Evolutionary conservation across 2,113 vertebrate genomes (phyloP).

Genomic region (Cebidichthys violaceus): DNA sequence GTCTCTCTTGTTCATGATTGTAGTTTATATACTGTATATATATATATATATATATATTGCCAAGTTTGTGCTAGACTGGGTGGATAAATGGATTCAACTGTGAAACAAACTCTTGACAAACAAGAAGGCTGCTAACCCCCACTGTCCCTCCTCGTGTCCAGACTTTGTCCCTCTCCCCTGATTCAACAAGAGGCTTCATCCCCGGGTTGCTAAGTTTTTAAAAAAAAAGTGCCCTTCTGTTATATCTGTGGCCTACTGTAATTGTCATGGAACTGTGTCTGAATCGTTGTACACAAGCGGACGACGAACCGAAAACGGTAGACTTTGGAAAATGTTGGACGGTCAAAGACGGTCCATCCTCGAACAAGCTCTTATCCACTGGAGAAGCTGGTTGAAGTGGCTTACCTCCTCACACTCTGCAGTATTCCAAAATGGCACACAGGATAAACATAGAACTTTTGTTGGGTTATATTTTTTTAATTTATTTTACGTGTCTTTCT

Average conservation of each 20-base stretch:
- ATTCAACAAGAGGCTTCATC: constrained; percentile 47
- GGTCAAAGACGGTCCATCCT: constrained; percentile 50
- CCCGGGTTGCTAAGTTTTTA: constrained; percentile 62
- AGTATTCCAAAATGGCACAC: constrained; percentile 83
- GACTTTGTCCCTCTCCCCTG: constrained; percentile 46
- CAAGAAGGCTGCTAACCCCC: constrained; percentile 82
- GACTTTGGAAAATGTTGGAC: constrained; percentile 58
- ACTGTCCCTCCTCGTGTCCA: constrained; percentile 41
- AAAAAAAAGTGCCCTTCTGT: constrained; percentile 75
- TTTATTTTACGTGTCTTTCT: constrained; percentile 73
- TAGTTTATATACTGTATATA: constrained; percentile 70
- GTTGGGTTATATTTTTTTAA: constrained; percentile 67
- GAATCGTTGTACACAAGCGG: constrained; percentile 44
- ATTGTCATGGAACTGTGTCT: constrained; percentile 59
- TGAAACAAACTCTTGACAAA: constrained; percentile 87
- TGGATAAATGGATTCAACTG: constrained; percentile 86
- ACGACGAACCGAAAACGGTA: constrained; percentile 50
- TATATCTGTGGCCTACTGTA: constrained; percentile 75
- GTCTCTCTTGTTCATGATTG: constrained; percentile 73
- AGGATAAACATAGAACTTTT: constrained; percentile 74
- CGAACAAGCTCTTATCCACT: constrained; percentile 78
- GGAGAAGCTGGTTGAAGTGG: constrained; percentile 78
- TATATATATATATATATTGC: constrained; percentile 70
- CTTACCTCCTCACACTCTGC: constrained; percentile 77
- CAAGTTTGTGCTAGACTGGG: constrained; percentile 81